Base-by-base conservation (phyloP, 2,113 vertebrate genomes). In the Eptesicus fuscus region DNA sequence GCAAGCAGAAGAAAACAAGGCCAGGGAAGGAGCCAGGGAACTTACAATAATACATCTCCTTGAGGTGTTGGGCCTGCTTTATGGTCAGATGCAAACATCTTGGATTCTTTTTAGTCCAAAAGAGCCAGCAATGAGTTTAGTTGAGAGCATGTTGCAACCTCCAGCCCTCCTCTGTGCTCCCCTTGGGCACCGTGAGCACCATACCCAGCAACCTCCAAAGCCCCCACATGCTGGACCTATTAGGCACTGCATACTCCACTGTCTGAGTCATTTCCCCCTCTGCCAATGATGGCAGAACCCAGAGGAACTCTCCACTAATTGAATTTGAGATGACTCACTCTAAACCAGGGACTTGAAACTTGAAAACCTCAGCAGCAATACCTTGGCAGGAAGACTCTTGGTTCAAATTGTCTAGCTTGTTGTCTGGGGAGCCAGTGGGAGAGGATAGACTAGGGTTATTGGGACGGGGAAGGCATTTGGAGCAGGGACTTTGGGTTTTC, bases 181-280 rank as follows among this genome's bases (percentile, higher is more conserved):
- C 95, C 88, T n/a, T 73, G 90, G 95, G 85, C 82, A 88, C 67
- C 37, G 14, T 32, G 84, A 92, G 82, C 42, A 70, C 80, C 69
- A 53, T 88, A 42, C 61, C 82, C 76, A 86, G 77, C 59, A 59
- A 76, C 85, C 76, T 93, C 95, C 44, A 91, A 91, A 95, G 85
- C 82, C 82, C 63, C 44, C 84, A 92, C 96, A 94, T 83, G 73
- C 95, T 92, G 96, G 95, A 96, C 84, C 90, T 73, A 94, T 96
- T 88, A 97, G 88, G 73, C 92, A 35, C 40, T 42, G 76, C 76
- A 71, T 88, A 63, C 88, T 85, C 80, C 9, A 18, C 67, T 49
- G 56, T 37, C 92, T 96, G 95, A 97, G 90, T 96, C 95, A 96
- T 74, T 87, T 90, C 84, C 73, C 37, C 11, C 79, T 95, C 47